Evolutionary conservation across 2,888 invertebrate genomes (phyloP).

Genomic region (Galerucella nymphaeae): DNA sequence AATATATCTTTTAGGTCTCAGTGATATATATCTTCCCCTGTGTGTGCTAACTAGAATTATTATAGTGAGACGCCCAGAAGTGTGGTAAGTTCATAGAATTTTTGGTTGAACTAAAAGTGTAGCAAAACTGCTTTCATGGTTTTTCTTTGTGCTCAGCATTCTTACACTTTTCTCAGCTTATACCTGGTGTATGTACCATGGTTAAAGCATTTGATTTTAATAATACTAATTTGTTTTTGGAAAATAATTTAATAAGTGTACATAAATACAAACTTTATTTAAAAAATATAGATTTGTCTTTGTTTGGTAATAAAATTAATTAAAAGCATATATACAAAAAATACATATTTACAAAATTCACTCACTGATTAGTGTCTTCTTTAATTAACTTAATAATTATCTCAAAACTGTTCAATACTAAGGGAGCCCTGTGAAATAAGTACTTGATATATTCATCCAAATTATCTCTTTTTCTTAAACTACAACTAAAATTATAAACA

Average conservation of each 20-base stretch:
- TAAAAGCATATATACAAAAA: constrained; percentile 14
- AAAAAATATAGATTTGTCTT: not conserved
- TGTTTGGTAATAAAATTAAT: constrained; percentile 11
- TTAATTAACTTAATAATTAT: constrained; percentile 31
- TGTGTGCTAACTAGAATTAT: too few relatives aligned
- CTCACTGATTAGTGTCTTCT: not conserved
- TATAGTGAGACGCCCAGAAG: too few relatives aligned
- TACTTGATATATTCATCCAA: constrained; percentile 50
- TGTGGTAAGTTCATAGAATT: too few relatives aligned
- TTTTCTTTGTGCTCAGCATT: too few relatives aligned
- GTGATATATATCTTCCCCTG: too few relatives aligned
- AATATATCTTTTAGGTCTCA: too few relatives aligned
- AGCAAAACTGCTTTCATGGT: too few relatives aligned
- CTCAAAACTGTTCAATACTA: constrained; percentile 30
- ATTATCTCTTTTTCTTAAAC: constrained; percentile 66
- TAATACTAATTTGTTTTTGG: too few relatives aligned
- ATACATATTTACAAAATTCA: constrained; percentile 16
- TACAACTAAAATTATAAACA: constrained; percentile 76
- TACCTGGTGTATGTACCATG: too few relatives aligned
- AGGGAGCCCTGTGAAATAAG: constrained; percentile 41
- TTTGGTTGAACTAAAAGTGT: too few relatives aligned
- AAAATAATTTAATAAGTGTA: not conserved
- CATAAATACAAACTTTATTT: not conserved
- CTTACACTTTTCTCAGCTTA: too few relatives aligned
- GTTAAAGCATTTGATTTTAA: too few relatives aligned